Evolutionary conservation across 2,797 vertebrate species (phyloP), one percentile per base, ranked within the genome.

Genomic region (Triplophysa bombifrons): DNA sequence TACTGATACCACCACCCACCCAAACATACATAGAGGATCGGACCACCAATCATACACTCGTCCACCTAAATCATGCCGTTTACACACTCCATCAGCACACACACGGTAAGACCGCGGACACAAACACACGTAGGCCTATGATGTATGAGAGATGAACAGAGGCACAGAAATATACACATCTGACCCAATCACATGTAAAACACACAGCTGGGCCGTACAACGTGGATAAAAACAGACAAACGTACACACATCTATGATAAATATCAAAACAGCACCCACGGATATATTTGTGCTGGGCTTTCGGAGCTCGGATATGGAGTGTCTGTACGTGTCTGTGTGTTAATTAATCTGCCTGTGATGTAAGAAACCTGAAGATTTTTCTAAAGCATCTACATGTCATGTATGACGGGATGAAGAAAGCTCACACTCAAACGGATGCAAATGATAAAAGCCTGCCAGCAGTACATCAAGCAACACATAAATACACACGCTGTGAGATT

Each of bases 311-410:
- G 67, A 83, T 72, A 17, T 38, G 34, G 34, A 67, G 70, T 38
- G 27, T 16, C 48, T 44, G 82, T 27, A n/a, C 74, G 81, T 74
- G 75, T 86, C 85, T 86, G 84, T 89, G 87, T 85, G 76, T 66
- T 92, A 88, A 92, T 91, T 88, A 90, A 91, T 91, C 88, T 89
- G 82, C 77, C 84, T 85, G 84, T 86, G 88, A 84, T 85, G 85
- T 80, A 84, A 83, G 87, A 85, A 84, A 86, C 84, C 84, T 85
- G 87, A 91, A 86, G 22, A 86, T 91, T 87, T 89, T 90, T 41
- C 11, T 41, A 10, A 90, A 92, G 51, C 19, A 3, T 55, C 3
- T n/a, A 92, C 30, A 30, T 30, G 30, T 30, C 30, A 30, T 5
- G 4, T 91, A 91, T 87, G 85, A 88, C 87, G 89, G 85, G 86